Evolutionary conservation across 2,888 invertebrate species (phyloP), one percentile per base, ranked within the genome.

Genomic region (Ferrisia virgata): DNA sequence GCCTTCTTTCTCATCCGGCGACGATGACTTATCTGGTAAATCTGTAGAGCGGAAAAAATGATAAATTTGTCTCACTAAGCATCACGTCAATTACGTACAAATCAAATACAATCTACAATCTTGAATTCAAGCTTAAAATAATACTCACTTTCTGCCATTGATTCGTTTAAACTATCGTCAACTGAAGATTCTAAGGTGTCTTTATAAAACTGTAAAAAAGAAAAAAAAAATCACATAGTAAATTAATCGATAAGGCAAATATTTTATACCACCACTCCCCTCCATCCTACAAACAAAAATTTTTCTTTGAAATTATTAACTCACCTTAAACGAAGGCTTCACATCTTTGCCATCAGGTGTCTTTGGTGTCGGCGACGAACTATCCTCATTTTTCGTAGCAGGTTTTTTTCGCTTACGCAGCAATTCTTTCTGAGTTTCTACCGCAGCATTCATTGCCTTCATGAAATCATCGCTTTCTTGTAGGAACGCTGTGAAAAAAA

Each of bases 401-500:
- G 72, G 31, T 84, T 84, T 84, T 25, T 84, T 84, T 15, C 84
- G 79, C 43, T 80, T 84, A 25, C 84, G 58, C 18, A 80, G 25
- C 33, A 53, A 36, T 36, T 84, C 80, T 43, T 84, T 84, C 25
- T 79, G 64, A 22, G 64, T 64, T 31, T 80, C 58, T 11, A 79
- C 22, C 9, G 84, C 85, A 9, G 76, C 85, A n/a, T 82, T 83
- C 43, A 98, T 90, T 0, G 96, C 96, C 89, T 97, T 96, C 93
- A 96, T 96, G 88, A 98, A 98, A 89, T 96, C 93, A 87, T 95
- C 95, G 88, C 96, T 96, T 89, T 98, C 98, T 88, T 95, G 93
- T 79, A 97, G 89, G 86, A 94, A 91, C 82, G 94, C 94, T 94
- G 91, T 86, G 88, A 86, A 86, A 86, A 87, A 86, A 82, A 86